Percentiles rank a stretch among this genome's conserved stretches.
Conservation (phyloP, 2,888 invertebrate genomes). For the Acanthopleura granulata region DNA sequence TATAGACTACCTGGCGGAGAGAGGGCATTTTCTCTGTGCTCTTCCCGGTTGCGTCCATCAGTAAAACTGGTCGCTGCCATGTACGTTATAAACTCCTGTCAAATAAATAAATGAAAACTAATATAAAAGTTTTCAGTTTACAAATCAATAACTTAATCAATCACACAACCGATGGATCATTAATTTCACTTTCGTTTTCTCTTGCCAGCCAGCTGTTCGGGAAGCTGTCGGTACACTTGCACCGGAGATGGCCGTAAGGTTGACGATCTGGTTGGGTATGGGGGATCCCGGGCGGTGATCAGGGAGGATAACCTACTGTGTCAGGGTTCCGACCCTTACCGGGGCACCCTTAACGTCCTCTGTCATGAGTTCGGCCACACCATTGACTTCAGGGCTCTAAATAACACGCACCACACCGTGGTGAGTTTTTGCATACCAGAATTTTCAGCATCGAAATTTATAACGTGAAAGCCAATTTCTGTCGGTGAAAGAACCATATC, state of each 20-base stretch:
- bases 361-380: slow-evolving; percentile 37
- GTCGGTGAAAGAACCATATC: no score
- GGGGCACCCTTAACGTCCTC: slow-evolving; percentile 26
- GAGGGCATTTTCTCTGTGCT: no score
- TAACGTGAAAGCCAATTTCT: no score
- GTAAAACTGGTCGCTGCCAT: no score
- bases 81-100: no score
- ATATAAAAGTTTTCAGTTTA: no score
- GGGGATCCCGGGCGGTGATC: neutral
- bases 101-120: no score
- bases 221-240: slow-evolving; percentile 16
- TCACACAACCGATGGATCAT: neutral
- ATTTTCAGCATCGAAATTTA: no score
- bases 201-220: slow-evolving; percentile 14
- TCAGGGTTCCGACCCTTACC: slow-evolving; percentile 10
- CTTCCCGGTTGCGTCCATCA: no score
- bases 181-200: neutral
- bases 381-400: slow-evolving; percentile 23
- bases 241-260: slow-evolving; percentile 23
- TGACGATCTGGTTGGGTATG: slow-evolving; percentile 16
- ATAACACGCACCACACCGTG: neutral
- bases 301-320: slow-evolving; percentile 21
- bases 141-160: no score
- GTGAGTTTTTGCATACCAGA: no score
- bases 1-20: no score